Percentiles rank a stretch among this genome's conserved stretches.
These are phyloP conservation scores for Conger conger DNA, from an alignment of 2,113 vertebrate genomes.

Conservation along the genomic window DNA sequence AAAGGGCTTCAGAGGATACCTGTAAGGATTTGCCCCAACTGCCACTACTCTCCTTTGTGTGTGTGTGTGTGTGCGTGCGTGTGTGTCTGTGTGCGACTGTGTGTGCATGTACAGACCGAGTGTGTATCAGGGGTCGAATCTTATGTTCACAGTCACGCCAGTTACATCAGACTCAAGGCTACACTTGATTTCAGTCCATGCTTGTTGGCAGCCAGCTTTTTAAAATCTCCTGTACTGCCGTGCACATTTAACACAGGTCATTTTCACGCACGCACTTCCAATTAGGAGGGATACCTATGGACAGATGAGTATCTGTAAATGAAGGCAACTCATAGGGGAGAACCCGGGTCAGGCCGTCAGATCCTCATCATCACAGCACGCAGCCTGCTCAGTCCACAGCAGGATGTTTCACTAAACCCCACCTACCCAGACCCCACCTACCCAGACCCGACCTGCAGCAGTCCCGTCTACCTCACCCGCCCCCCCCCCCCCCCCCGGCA, in stretches of 20 bases:
- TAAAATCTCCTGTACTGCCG: neutral
- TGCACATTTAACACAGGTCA: too few species aligned
- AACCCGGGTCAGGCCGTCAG: too few species aligned
- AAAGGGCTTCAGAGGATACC: slow-evolving; percentile 61
- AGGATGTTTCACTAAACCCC: too few species aligned
- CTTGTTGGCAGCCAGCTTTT: neutral
- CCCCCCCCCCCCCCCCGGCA: too few species aligned
- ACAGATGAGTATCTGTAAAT: too few species aligned
- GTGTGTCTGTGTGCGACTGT: slow-evolving; percentile 60
- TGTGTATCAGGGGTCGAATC: neutral
- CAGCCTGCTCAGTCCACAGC: too few species aligned
- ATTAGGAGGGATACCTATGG: too few species aligned
- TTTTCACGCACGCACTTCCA: too few species aligned
- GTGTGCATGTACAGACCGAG: slow-evolving; percentile 15
- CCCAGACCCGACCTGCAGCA: neutral
- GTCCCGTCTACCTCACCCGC: neutral
- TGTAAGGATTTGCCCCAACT: slow-evolving; percentile 65
- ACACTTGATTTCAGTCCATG: neutral
- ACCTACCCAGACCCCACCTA: too few species aligned
- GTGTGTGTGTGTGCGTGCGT: slow-evolving; percentile 38
- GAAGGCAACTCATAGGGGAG: too few species aligned
- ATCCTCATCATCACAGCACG: too few species aligned
- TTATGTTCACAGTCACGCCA: neutral
- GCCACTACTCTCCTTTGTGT: slow-evolving; percentile 48
- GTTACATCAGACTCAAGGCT: neutral